Evolutionary conservation across 1,140 invertebrate genomes (phyloP).

Genomic region (Zaprionus taronus): DNA sequence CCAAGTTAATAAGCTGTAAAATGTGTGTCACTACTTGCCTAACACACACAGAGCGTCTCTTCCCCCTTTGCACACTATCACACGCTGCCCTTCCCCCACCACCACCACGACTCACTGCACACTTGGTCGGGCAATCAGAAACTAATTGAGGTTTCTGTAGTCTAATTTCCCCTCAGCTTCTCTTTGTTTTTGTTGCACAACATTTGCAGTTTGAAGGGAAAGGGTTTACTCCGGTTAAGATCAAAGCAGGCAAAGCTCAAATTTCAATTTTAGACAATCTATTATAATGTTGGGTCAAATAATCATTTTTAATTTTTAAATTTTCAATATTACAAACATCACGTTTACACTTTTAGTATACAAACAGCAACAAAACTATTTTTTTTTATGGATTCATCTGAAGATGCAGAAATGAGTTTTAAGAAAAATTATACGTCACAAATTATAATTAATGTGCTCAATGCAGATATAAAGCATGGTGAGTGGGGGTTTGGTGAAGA

Average conservation of each 20-base stretch:
- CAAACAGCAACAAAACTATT: not conserved
- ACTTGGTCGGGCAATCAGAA: constrained; percentile 48
- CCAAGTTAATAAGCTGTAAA: constrained; percentile 83
- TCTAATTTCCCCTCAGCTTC: not conserved
- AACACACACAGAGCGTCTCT: constrained; percentile 16
- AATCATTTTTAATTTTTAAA: constrained; percentile 4
- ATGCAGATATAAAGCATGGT: not conserved
- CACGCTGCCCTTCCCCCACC: not conserved
- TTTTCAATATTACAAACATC: not conserved
- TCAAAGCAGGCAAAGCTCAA: constrained; percentile 20
- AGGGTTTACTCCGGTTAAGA: constrained; percentile 1
- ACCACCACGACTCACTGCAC: not conserved
- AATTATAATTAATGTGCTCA: constrained; percentile 17
- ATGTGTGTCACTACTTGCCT: constrained; percentile 78
- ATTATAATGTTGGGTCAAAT: not conserved
- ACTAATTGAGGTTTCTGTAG: constrained; percentile 64
- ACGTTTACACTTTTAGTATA: not conserved
- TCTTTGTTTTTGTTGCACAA: constrained; percentile 46
- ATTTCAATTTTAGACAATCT: not conserved
- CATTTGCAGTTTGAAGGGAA: constrained; percentile 11
- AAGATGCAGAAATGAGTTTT: not conserved
- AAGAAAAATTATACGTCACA: constrained; percentile 29
- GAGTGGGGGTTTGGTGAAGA: not conserved
- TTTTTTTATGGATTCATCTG: not conserved
- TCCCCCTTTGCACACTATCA: not conserved